phyloP scores from a whole-genome alignment of 1,140 invertebrate genomes.

The Drosophila arawakana region DNA sequence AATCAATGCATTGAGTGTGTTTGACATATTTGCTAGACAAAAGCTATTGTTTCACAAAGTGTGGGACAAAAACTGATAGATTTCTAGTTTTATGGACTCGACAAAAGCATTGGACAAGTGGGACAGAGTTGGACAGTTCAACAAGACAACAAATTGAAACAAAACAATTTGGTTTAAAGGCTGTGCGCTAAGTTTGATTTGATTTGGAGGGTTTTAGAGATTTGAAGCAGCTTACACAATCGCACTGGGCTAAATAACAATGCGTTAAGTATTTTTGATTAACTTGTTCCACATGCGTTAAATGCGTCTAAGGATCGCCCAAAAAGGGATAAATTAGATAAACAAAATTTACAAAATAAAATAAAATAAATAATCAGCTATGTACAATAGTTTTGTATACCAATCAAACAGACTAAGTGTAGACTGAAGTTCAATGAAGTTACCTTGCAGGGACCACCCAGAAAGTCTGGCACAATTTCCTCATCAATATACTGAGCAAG shows the following conservation, averaged over 20 bases:
- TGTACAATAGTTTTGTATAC: conserved; percentile 29
- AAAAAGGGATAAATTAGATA: conserved; percentile 30
- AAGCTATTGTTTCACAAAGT: conserved; percentile 16
- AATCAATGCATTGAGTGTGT: conserved; percentile 2
- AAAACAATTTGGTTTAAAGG: conserved; percentile 6
- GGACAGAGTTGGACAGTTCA: conserved; percentile 30
- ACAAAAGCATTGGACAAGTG: conserved; percentile 37
- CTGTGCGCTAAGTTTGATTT: conserved; percentile 30
- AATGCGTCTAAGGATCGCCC: conserved; percentile 55
- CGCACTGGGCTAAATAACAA: conserved; percentile 84
- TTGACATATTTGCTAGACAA: conserved; percentile 16
- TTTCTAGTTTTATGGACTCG: conserved; percentile 30
- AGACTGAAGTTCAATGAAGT: conserved; percentile 33
- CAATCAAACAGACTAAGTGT: conserved; percentile 10
- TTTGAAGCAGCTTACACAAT: conserved; percentile 81
- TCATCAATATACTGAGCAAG: conserved; percentile 94
- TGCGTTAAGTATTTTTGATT: conserved; percentile 78
- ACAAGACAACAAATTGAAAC: conserved; percentile 25
- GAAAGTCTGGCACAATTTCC: conserved; percentile 95
- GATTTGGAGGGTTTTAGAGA: conserved; percentile 19
- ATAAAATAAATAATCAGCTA: conserved; percentile 33
- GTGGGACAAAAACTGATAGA: conserved; percentile 20
- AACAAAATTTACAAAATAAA: conserved; percentile 48
- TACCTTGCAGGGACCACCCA: conserved; percentile 95
- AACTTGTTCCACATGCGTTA: conserved; percentile 79